These are phyloP conservation scores for Parauchenoglanis ngamensis DNA, from an alignment of 2,797 vertebrate genomes.

Conservation along the genomic window DNA sequence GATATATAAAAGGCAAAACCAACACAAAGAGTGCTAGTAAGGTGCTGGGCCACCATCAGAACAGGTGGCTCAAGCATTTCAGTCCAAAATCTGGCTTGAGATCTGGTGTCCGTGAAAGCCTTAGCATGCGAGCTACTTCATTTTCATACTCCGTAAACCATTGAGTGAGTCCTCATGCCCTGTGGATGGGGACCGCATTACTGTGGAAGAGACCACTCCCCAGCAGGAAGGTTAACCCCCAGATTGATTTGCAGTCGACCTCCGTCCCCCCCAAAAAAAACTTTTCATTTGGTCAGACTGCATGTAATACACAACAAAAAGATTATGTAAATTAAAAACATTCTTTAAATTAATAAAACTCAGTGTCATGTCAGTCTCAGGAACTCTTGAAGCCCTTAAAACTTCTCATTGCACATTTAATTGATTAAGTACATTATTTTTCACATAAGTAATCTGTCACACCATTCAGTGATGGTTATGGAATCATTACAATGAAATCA, in stretches of 20 bases:
- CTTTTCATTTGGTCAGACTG: background rate
- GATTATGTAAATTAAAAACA: background rate
- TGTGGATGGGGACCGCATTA: background rate
- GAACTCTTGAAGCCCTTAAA: constrained; percentile 2
- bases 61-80: background rate
- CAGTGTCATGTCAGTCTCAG: background rate
- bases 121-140: background rate
- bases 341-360: constrained; percentile 1
- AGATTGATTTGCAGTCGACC: background rate
- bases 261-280: background rate
- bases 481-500: constrained; percentile 28
- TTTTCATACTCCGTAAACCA: constrained; percentile 1
- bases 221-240: background rate
- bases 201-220: background rate
- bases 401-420: constrained; percentile 16
- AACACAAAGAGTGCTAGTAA: background rate
- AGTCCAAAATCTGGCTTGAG: background rate
- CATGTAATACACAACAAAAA: background rate
- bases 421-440: background rate
- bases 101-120: background rate
- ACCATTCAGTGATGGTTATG: background rate
- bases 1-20: background rate
- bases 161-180: background rate
- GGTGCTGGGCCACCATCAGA: background rate
- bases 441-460: background rate